phyloP scores from a whole-genome alignment of 2,888 invertebrate genomes.

The Alloscopus bannaensis region DNA sequence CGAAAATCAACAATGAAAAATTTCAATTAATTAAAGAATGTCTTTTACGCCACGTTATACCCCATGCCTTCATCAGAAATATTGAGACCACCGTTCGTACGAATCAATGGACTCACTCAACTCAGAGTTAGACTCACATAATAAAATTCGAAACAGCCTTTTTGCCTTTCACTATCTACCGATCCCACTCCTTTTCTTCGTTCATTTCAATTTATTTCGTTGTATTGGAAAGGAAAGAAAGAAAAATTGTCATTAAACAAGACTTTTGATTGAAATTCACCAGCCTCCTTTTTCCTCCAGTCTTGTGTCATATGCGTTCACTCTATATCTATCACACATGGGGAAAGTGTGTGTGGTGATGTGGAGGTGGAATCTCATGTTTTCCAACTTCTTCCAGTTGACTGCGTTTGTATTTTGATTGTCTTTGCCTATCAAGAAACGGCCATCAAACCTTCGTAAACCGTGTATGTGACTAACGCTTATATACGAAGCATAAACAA shows the following conservation, averaged over 20 bases:
- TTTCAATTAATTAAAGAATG: constrained; percentile 59
- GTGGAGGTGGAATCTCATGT: constrained; percentile 1
- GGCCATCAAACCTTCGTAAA: constrained; percentile 57
- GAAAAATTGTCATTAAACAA: constrained; percentile 60
- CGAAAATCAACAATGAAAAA: constrained; percentile 57
- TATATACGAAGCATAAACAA: constrained; percentile 60
- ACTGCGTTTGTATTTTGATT: constrained; percentile 31
- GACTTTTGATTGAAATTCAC: constrained; percentile 63
- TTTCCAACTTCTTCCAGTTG: constrained; percentile 21
- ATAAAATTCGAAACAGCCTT: constrained; percentile 9
- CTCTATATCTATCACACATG: neutral
- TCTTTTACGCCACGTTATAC: constrained; percentile 9
- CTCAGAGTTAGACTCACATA: too few species aligned
- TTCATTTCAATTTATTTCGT: constrained; percentile 7
- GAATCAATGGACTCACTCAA: too few species aligned
- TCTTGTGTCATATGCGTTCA: too few species aligned
- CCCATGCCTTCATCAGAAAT: constrained; percentile 1
- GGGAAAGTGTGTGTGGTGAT: neutral
- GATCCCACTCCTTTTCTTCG: constrained; percentile 1
- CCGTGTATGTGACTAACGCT: constrained; percentile 52
- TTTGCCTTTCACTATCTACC: too few species aligned
- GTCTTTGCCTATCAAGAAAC: constrained; percentile 49
- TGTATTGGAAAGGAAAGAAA: constrained; percentile 38
- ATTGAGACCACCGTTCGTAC: too few species aligned
- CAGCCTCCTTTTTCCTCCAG: too few species aligned